phyloP scores from a whole-genome alignment of 2,113 vertebrate species.

The Macaca fascicularis region DNA sequence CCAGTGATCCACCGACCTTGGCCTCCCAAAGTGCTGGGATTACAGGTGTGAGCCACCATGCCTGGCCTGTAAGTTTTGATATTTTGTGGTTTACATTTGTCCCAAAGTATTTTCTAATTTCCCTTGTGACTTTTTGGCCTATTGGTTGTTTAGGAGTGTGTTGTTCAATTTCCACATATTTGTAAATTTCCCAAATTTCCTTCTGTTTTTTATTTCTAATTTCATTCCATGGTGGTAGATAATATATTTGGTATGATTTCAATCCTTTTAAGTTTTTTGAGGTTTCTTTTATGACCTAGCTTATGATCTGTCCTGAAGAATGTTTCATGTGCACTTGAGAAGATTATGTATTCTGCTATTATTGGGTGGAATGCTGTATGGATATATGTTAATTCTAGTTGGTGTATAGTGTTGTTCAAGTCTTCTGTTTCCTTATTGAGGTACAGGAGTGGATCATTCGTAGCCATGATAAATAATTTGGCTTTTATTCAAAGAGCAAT shows the following conservation, averaged over 20 bases:
- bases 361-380: background rate
- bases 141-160: background rate
- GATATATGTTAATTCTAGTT: background rate
- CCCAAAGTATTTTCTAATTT: constrained; percentile 34
- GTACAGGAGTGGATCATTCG: background rate
- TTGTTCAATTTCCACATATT: constrained; percentile 16
- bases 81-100: background rate
- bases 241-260: background rate
- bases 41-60: no score
- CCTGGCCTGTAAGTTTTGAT: background rate
- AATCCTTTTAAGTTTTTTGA: constrained; percentile 1
- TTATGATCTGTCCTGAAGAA: background rate
- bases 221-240: background rate
- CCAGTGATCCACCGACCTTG: no score
- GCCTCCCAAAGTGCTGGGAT: no score
- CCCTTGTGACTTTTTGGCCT: background rate
- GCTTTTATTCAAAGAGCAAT: constrained; percentile 30
- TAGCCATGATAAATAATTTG: constrained; percentile 3
- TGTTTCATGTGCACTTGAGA: background rate
- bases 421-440: constrained; percentile 16
- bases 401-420: background rate
- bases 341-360: constrained; percentile 15
- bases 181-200: constrained; percentile 21
- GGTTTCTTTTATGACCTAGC: background rate
- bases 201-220: constrained; percentile 26